Conservation (phyloP, 2,888 invertebrate genomes). For the Emesis furor region DNA sequence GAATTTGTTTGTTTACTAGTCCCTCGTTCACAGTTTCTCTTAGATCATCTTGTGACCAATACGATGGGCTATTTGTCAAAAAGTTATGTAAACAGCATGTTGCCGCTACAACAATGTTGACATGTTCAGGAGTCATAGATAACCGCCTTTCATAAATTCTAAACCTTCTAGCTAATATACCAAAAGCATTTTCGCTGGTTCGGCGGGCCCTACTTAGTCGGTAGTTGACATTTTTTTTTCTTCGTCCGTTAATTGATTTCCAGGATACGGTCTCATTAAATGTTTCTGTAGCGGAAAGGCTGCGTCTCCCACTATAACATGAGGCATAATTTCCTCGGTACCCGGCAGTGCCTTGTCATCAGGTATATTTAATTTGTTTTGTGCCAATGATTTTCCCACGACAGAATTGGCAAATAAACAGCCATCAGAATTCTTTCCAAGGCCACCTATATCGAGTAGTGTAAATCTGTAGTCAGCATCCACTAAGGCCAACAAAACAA, state of each 20-base stretch:
- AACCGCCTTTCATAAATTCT: conserved; percentile 19
- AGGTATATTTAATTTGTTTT: conserved; percentile 1
- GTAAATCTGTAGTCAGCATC: conserved; percentile 31
- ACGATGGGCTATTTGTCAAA: conserved; percentile 17
- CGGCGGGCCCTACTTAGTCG: conserved; percentile 8
- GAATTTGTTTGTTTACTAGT: not conserved
- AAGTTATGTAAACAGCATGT: conserved; percentile 20
- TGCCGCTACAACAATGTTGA: conserved; percentile 22
- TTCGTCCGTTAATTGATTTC: not conserved
- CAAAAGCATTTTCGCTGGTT: not conserved
- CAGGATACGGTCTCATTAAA: conserved; percentile 25
- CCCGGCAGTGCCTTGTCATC: not conserved
- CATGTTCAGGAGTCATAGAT: conserved; percentile 17
- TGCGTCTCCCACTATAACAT: conserved; percentile 4
- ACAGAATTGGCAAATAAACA: conserved; percentile 9
- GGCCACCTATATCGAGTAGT: conserved; percentile 42
- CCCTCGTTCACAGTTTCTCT: not conserved
- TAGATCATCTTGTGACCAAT: conserved; percentile 11
- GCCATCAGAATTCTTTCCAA: conserved; percentile 17
- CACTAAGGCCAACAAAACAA: conserved; percentile 77
- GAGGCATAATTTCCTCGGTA: not conserved
- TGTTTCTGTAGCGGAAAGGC: conserved; percentile 17
- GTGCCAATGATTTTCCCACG: not conserved
- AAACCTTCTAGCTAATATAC: conserved; percentile 7
- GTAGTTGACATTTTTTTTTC: conserved; percentile 11